Conservation (phyloP, 2,797 vertebrate species). For the Loris lydekkerianus region DNA sequence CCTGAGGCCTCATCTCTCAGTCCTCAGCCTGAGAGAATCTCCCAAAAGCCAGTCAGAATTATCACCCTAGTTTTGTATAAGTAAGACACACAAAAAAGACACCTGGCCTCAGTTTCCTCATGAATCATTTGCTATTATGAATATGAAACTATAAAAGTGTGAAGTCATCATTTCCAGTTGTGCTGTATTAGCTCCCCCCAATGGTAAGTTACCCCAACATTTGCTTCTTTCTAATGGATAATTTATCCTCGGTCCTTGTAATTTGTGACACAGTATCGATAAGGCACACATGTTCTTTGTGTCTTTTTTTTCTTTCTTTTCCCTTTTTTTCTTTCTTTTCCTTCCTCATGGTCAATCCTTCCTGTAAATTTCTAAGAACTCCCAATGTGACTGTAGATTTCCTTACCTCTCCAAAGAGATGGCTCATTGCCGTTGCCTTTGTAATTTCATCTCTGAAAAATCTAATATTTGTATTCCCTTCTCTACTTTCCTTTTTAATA, state of each 20-base stretch:
- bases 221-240: neutral
- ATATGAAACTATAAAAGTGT: neutral
- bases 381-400: neutral
- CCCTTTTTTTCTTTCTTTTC: slow-evolving; percentile 15
- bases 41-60: neutral
- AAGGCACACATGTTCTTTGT: neutral
- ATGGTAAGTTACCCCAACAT: neutral
- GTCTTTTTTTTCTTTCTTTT: neutral
- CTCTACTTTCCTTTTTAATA: slow-evolving; percentile 63
- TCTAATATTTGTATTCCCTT: slow-evolving; percentile 44
- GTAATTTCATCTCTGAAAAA: slow-evolving; percentile 63
- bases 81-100: neutral
- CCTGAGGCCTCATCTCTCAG: no score
- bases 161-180: neutral
- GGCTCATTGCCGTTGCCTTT: slow-evolving; percentile 1
- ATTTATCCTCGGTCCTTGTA: neutral
- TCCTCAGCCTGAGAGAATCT: neutral
- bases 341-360: neutral
- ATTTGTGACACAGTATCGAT: neutral
- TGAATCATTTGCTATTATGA: neutral
- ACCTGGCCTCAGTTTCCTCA: neutral
- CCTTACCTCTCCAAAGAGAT: slow-evolving; percentile 37
- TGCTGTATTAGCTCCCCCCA: neutral
- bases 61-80: neutral
- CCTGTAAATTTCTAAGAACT: neutral